Evolutionary conservation across 2,113 vertebrate genomes (phyloP).

Genomic region (Dasyurus viverrinus): DNA sequence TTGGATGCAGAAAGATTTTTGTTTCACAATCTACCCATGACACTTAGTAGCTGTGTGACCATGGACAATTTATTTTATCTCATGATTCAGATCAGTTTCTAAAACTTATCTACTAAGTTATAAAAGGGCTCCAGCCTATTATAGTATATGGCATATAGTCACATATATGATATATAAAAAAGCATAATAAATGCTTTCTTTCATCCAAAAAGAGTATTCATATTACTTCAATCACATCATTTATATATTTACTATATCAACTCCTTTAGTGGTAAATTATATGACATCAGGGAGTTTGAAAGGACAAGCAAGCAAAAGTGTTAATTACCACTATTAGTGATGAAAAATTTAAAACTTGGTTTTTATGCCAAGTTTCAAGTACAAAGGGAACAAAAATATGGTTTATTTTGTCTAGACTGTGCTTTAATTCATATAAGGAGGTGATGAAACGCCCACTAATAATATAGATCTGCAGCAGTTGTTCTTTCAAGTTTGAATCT

Average conservation of each 20-base stretch:
- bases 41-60: background rate
- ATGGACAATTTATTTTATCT: background rate
- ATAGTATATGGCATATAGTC: background rate
- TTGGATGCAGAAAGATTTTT: background rate
- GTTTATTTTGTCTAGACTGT: background rate
- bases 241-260: background rate
- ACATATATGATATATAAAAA: background rate
- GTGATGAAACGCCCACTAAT: background rate
- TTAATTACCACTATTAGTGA: background rate
- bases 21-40: background rate
- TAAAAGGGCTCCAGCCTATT: background rate
- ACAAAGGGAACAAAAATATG: background rate
- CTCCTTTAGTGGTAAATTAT: background rate
- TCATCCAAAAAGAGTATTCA: background rate
- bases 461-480: background rate
- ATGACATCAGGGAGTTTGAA: background rate
- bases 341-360: background rate
- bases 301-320: background rate
- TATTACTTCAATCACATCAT: background rate
- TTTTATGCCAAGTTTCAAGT: background rate
- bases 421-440: background rate
- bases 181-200: background rate
- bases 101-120: background rate
- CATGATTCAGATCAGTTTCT: background rate
- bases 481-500: background rate